A percentile compares a stretch with the other conserved stretches of the same genome.
These are phyloP conservation scores for Axea sp. DNA, from an alignment of 2,888 invertebrate species.

Conservation along the genomic window DNA sequence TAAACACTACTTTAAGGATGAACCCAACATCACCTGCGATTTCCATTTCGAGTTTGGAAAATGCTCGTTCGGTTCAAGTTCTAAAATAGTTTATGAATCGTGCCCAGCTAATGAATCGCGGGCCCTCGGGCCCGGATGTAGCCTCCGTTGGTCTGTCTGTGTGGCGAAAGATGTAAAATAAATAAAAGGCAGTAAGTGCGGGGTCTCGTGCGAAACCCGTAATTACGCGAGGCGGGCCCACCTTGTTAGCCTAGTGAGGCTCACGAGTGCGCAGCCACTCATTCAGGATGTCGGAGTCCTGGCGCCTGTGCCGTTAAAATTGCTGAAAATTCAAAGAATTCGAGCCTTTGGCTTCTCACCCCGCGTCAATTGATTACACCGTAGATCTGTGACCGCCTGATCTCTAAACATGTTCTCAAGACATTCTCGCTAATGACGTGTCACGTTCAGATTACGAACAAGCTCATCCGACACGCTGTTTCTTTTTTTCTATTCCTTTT, in stretches of 20 bases:
- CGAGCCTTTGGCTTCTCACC: constrained; percentile 67
- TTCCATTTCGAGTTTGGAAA: background rate
- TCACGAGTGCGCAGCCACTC: constrained; percentile 72
- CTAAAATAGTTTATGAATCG: constrained; percentile 31
- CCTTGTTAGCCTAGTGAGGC: constrained; percentile 78
- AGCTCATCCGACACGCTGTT: constrained; percentile 57
- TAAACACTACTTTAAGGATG: background rate
- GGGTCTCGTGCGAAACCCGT: constrained; percentile 78
- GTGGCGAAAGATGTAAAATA: constrained; percentile 75
- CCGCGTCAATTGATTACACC: constrained; percentile 66
- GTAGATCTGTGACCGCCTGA: constrained; percentile 55
- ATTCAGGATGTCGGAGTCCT: constrained; percentile 74
- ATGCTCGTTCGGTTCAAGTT: background rate
- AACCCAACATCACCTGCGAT: constrained; percentile 1
- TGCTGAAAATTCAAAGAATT: constrained; percentile 77
- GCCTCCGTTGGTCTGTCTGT: constrained; percentile 71
- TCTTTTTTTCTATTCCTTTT: constrained; percentile 31
- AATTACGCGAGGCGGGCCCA: constrained; percentile 79
- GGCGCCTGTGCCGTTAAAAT: constrained; percentile 79
- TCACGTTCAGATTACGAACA: constrained; percentile 60
- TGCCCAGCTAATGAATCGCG: constrained; percentile 72
- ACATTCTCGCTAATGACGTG: constrained; percentile 60
- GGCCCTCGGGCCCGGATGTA: constrained; percentile 75
- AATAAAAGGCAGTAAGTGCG: constrained; percentile 79
- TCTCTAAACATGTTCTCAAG: constrained; percentile 58